Evolutionary conservation across 92 coral and sea anemone genomes (phyloP), one percentile per base, ranked within the genome.

Genomic region (Porites cylindrica): DNA sequence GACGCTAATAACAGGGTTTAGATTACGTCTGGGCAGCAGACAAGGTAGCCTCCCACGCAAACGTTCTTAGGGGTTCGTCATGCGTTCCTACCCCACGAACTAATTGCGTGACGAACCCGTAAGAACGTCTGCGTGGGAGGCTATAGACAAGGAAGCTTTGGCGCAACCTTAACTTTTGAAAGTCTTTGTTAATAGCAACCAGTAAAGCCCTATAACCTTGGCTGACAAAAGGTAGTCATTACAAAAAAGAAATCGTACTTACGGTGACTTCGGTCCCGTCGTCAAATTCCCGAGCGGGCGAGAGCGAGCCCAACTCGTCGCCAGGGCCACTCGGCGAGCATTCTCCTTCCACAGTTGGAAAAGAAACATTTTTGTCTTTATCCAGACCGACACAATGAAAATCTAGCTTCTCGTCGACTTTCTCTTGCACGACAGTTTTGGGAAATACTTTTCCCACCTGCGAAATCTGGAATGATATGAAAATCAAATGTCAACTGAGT

Each of bases 361-460:
- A 79, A 3, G 78, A 70, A 16, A 85, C 61, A 82, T 71, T 83
- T 58, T 78, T 87, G 78, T 85, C 78, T 43, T 91, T 88, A 38
- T 91, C 91, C 78, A 91, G 63, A 50, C 98, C 91, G 16, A 91
- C 87, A 26, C 96, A 77, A 13, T 82, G 87, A 60, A 95, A 67
- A 81, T 91, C 94, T 6, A 95, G 83, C 56, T 75, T 90, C 72
- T 83, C 94, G 73, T 79, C 89, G 3, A 90, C 88, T 29, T 88
- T 74, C 68, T 84, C 92, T 29, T 82, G 51, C 26, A 83, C 75
- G 2, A 88, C 51, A 0, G 90, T 72, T 80, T 92, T 93, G 23
- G 94, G 94, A 54, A 95, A 95, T 8, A 89, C 93, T 60, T 86
- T 90, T 3, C 98, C 98, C 32, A 95, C 91, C 14, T 91, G 98